These are phyloP conservation scores for Melanotaenia duboulayi DNA, from an alignment of 2,113 vertebrate species.

Conservation along the genomic window DNA sequence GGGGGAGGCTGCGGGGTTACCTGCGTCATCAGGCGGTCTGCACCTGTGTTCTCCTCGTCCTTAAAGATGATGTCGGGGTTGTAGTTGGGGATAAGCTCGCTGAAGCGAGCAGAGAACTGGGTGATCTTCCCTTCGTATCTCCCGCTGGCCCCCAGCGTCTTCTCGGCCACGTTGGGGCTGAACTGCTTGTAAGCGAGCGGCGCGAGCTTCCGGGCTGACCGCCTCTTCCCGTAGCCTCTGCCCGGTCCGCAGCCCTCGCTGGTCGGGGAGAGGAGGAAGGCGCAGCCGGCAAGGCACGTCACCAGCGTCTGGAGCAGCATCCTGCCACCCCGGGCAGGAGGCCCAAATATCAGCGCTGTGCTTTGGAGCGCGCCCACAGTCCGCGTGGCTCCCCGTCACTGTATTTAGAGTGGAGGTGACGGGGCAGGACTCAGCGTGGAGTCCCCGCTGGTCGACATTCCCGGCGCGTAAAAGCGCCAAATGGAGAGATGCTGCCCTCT, in stretches of 20 bases:
- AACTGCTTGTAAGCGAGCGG: constrained; percentile 93
- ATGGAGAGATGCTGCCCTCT: constrained; percentile 24
- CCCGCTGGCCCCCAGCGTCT: constrained; percentile 94
- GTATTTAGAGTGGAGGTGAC: constrained; percentile 62
- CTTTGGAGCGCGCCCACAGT: constrained; percentile 4
- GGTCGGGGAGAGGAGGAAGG: constrained; percentile 84
- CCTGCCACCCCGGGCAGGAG: constrained; percentile 65
- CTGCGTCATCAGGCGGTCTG: constrained; percentile 97
- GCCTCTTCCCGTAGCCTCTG: constrained; percentile 92
- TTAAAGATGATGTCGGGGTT: constrained; percentile 99
- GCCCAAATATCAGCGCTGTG: constrained; percentile 48
- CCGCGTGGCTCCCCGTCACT: constrained; percentile 34
- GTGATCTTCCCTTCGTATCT: constrained; percentile 94
- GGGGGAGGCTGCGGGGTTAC: constrained; percentile 71
- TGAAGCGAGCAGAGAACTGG: constrained; percentile 93
- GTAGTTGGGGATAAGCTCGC: constrained; percentile 96
- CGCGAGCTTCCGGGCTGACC: constrained; percentile 89
- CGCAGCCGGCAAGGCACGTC: constrained; percentile 84
- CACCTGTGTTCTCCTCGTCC: constrained; percentile 98
- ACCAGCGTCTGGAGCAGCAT: constrained; percentile 87
- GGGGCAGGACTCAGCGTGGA: constrained; percentile 69
- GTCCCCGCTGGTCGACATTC: constrained; percentile 79
- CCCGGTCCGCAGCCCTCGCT: constrained; percentile 92
- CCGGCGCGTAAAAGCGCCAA: constrained; percentile 80
- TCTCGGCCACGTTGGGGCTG: constrained; percentile 95